Percentiles rank a stretch among this genome's conserved stretches.
Evolutionary conservation across 2,113 vertebrate genomes (phyloP).

Genomic region (Eptatretus burgeri): DNA sequence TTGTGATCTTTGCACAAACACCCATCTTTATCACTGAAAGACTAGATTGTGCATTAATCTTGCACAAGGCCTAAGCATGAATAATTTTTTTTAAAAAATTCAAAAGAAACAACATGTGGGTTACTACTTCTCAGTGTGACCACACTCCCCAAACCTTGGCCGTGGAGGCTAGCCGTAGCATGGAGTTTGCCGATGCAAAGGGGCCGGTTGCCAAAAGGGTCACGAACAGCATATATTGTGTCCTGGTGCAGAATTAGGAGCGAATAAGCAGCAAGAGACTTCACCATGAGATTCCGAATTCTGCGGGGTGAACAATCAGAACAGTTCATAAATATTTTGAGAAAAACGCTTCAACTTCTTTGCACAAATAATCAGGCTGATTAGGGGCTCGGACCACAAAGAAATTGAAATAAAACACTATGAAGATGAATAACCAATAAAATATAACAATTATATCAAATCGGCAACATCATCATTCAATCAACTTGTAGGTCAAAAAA

Average conservation of each 20-base stretch:
- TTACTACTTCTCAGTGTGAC: neutral
- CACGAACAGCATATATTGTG: conserved; percentile 66
- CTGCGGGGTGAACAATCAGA: conserved; percentile 19
- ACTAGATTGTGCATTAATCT: neutral
- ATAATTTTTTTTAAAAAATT: conserved; percentile 5
- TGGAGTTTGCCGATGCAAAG: conserved; percentile 62
- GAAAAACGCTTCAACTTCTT: no score
- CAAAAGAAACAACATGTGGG: neutral
- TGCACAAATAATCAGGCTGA: no score
- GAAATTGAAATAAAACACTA: neutral
- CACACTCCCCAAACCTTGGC: conserved; percentile 15
- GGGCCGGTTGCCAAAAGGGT: conserved; percentile 78
- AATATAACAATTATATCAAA: no score
- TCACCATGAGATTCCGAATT: conserved; percentile 80
- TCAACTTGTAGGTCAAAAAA: no score
- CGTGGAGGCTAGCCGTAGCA: conserved; percentile 41
- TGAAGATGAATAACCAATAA: neutral
- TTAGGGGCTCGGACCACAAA: neutral
- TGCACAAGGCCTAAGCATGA: neutral
- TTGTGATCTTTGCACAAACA: neutral
- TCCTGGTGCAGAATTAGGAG: conserved; percentile 76
- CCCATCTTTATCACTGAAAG: neutral
- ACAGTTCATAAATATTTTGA: conserved; percentile 5
- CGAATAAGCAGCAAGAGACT: conserved; percentile 70
- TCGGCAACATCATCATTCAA: no score